phyloP scores from a whole-genome alignment of 1,140 invertebrate species.

The Scaptomyza graminum region DNA sequence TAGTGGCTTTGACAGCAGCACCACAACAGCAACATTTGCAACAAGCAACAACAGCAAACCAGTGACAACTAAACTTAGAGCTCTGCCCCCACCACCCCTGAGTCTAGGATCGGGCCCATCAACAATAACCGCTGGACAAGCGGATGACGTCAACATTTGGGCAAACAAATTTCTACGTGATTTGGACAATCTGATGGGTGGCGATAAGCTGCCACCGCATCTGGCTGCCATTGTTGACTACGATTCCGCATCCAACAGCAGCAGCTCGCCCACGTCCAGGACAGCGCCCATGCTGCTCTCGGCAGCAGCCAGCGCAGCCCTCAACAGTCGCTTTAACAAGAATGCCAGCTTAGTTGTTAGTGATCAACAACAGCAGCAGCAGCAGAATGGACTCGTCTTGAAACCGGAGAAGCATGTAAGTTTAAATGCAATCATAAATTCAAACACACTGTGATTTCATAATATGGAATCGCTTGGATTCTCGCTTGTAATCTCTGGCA shows the following conservation, averaged over 20 bases:
- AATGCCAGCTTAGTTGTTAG: conserved; percentile 21
- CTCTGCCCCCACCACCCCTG: conserved; percentile 68
- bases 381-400: conserved; percentile 73
- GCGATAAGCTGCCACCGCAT: conserved; percentile 67
- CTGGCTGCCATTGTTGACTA: conserved; percentile 45
- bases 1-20: conserved; percentile 81
- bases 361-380: conserved; percentile 55
- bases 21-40: conserved; percentile 48
- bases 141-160: conserved; percentile 81
- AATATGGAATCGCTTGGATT: conserved; percentile 59
- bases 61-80: conserved; percentile 75
- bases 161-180: conserved; percentile 82
- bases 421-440: conserved; percentile 55
- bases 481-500: conserved; percentile 50
- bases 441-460: conserved; percentile 54
- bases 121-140: conserved; percentile 1
- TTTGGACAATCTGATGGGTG: conserved; percentile 82
- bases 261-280: conserved; percentile 66
- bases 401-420: conserved; percentile 84
- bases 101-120: conserved; percentile 30
- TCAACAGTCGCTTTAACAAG: conserved; percentile 73
- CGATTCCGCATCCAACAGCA: conserved; percentile 34
- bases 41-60: conserved; percentile 37
- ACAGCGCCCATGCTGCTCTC: conserved; percentile 75
- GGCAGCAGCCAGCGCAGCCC: conserved; percentile 70